phyloP scores from a whole-genome alignment of 2,888 invertebrate species.

The Carpatolechia fugitivella region DNA sequence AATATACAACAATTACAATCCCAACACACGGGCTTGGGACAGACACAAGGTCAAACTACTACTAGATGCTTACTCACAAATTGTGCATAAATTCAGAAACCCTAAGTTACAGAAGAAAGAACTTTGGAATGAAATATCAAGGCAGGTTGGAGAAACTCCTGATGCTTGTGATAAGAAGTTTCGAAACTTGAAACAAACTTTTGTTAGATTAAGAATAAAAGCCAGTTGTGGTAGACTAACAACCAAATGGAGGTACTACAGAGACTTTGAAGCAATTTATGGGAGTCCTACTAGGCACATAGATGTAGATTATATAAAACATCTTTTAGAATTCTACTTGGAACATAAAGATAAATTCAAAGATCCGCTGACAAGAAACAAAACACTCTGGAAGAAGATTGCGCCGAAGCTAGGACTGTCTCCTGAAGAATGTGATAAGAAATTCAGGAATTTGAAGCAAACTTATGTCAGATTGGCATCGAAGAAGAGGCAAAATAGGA shows the following conservation, averaged over 20 bases:
- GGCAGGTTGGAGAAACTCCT: conserved; percentile 23
- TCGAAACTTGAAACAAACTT: conserved; percentile 68
- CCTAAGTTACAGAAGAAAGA: conserved; percentile 65
- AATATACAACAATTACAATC: conserved; percentile 60
- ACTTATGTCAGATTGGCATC: conserved; percentile 58
- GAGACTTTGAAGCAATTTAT: conserved; percentile 61
- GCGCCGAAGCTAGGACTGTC: conserved; percentile 51
- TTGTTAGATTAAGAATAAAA: conserved; percentile 55
- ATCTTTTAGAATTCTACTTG: conserved; percentile 58
- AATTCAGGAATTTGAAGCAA: conserved; percentile 68
- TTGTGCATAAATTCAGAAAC: conserved; percentile 60
- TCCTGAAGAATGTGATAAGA: conserved; percentile 63
- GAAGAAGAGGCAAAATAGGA: conserved; percentile 55
- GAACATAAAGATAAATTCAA: conserved; percentile 60
- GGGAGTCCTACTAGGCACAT: conserved; percentile 26
- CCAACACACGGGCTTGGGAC: conserved; percentile 54
- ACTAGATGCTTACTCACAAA: conserved; percentile 55
- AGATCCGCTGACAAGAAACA: conserved; percentile 60
- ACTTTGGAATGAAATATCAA: conserved; percentile 29
- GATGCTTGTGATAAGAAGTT: conserved; percentile 56
- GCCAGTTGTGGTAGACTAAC: conserved; percentile 43
- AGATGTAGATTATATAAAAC: conserved; percentile 53
- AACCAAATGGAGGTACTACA: conserved; percentile 65
- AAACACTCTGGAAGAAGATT: conserved; percentile 55
- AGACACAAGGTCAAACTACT: conserved; percentile 52